Base-by-base conservation (phyloP, 2,113 vertebrate genomes). In the Benitochromis conjunctus region DNA sequence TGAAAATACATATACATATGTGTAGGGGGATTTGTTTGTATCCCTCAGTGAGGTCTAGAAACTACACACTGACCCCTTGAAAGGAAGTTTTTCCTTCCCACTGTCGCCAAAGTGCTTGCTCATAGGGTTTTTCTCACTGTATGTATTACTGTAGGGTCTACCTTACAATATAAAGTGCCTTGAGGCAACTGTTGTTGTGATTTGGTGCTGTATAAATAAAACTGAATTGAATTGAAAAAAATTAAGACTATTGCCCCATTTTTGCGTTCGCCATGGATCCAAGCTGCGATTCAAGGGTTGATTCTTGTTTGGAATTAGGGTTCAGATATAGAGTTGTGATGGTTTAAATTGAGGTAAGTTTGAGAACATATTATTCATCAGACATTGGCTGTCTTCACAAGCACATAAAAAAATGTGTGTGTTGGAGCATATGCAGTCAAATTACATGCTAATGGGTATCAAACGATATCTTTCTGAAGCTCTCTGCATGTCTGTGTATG, bases 391-490 rank as follows among this genome's bases (percentile, higher is more conserved):
- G 69, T 74, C 69, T 46, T 48, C 43, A 74, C 14, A 48, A 19
- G 26, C 9, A 74, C 24, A 74, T 26, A 18, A 26, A 74, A 62
- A 74, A 29, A 26, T 66, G n/a, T 82, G 66, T 71, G 79, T 69
- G 62, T 36, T 79, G 71, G 58, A 85, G 79, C 82, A 79, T 24
- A 77, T 21, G 8, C 57, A 78, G 69, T 60, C 5, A 36, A 84
- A 86, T 81, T 53, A 64, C 66, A 87, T 85, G 86, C 81, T 84
- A 66, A 89, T 82, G 69, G n/a, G 2, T 26, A 29, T 58, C 24
- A 74, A 84, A 81, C 18, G 21, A 80, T 66, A 79, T 84, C 57
- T 60, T 81, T 76, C n/a, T 18, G 66, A 82, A 54, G 19, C 14
- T 58, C 7, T 82, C 26, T 21, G 34, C 48, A 24, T 48, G 41